Percentiles rank a stretch among this genome's conserved stretches.
phyloP scores from a whole-genome alignment of 2,797 vertebrate species.

The Sparus aurata region DNA sequence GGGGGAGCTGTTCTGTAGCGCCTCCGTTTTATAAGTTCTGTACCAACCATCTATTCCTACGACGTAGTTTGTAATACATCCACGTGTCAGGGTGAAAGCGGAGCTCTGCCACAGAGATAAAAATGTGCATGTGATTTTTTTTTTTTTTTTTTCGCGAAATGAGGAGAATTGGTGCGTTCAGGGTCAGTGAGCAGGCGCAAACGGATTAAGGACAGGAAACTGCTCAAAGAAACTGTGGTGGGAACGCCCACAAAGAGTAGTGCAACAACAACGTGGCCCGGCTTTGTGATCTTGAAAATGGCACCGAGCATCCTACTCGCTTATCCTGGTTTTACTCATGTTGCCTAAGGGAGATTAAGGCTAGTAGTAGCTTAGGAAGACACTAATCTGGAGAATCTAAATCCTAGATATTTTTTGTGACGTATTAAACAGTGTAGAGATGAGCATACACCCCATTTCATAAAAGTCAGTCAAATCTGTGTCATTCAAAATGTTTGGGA shows the following conservation, averaged over 20 bases:
- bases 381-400: slow-evolving; percentile 50
- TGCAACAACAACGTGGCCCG: slow-evolving; percentile 76
- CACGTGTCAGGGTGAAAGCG: neutral
- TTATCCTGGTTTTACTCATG: slow-evolving; percentile 45
- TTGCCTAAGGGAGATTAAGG: slow-evolving; percentile 58
- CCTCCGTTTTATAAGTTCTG: neutral
- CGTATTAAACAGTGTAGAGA: slow-evolving; percentile 13
- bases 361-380: slow-evolving; percentile 35
- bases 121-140: neutral
- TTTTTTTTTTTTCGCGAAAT: slow-evolving; percentile 20
- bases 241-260: slow-evolving; percentile 73
- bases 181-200: slow-evolving; percentile 76
- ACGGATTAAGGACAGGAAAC: slow-evolving; percentile 79
- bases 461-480: neutral
- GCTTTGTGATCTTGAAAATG: slow-evolving; percentile 79
- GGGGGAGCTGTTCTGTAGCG: neutral
- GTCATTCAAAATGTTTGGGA: neutral
- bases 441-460: neutral
- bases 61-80: too few species aligned
- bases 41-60: accelerated
- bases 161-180: slow-evolving; percentile 43
- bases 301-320: slow-evolving; percentile 62
- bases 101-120: neutral
- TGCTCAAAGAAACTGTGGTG: slow-evolving; percentile 45
- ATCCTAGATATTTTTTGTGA: slow-evolving; percentile 31